phyloP scores from a whole-genome alignment of 2,113 vertebrate genomes.

The Empidonax traillii region DNA sequence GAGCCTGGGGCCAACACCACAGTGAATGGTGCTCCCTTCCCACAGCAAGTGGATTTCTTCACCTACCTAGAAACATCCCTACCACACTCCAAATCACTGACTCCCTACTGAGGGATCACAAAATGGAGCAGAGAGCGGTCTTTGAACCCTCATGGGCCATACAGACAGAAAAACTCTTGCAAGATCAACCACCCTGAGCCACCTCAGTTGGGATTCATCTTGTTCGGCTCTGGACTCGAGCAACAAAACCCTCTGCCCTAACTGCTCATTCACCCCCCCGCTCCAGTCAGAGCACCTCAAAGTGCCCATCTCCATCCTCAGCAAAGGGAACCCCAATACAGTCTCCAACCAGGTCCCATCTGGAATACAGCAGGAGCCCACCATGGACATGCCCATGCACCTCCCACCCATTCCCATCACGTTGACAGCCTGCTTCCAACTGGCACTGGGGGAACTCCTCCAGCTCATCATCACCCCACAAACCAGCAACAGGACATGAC shows the following conservation, averaged over 20 bases:
- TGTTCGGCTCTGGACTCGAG: not conserved
- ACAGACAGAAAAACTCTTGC: not conserved
- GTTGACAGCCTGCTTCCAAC: not conserved
- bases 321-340: not conserved
- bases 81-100: not conserved
- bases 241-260: not conserved
- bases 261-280: not conserved
- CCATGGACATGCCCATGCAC: accelerated
- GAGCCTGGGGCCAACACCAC: not conserved
- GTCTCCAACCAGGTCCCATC: not conserved
- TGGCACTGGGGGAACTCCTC: not conserved
- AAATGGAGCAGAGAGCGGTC: not conserved
- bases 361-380: not conserved
- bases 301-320: not conserved
- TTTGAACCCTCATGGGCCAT: not conserved
- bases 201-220: not conserved
- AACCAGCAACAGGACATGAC: not conserved
- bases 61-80: not conserved
- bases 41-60: not conserved
- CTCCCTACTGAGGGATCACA: not conserved
- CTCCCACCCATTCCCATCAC: not conserved
- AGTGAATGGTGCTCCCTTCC: not conserved
- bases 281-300: not conserved
- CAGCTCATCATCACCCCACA: not conserved
- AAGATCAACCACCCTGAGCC: not conserved